Conservation (phyloP, 2,797 vertebrate species). For the Helicolenus hilgendorfi region DNA sequence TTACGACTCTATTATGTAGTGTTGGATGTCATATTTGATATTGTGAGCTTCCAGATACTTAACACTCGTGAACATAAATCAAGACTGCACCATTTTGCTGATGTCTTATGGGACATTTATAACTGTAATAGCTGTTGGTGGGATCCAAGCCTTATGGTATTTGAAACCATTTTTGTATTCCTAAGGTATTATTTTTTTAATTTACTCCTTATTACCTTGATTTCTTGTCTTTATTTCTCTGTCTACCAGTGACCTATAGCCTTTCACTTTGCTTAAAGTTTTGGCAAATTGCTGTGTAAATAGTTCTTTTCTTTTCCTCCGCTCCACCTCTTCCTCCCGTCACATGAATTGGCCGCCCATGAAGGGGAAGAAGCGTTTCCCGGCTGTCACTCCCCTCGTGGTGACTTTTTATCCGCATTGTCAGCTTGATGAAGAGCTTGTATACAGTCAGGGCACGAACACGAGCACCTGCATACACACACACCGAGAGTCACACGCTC, state of each 20-base stretch:
- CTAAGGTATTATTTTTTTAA: neutral
- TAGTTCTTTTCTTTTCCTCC: neutral
- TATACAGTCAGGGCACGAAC: neutral
- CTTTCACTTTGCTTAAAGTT: neutral
- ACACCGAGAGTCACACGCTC: neutral
- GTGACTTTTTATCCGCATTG: constrained; percentile 23
- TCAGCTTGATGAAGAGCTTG: constrained; percentile 24
- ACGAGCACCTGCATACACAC: neutral
- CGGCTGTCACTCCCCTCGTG: constrained; percentile 56
- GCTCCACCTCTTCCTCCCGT: neutral
- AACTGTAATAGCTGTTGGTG: neutral
- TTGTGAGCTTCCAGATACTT: constrained; percentile 3
- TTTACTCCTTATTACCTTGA: neutral
- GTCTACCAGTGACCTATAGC: neutral
- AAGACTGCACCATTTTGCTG: neutral
- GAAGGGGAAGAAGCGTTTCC: constrained; percentile 30
- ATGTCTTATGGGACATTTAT: neutral
- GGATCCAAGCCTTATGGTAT: neutral
- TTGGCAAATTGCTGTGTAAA: neutral
- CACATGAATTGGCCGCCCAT: constrained; percentile 12
- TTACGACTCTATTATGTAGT: constrained; percentile 5
- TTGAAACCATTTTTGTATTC: neutral
- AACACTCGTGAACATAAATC: neutral
- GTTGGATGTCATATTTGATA: constrained; percentile 24
- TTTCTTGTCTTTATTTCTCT: neutral